phyloP scores from a whole-genome alignment of 2,797 vertebrate genomes.

The Ctenopoma multispine region DNA sequence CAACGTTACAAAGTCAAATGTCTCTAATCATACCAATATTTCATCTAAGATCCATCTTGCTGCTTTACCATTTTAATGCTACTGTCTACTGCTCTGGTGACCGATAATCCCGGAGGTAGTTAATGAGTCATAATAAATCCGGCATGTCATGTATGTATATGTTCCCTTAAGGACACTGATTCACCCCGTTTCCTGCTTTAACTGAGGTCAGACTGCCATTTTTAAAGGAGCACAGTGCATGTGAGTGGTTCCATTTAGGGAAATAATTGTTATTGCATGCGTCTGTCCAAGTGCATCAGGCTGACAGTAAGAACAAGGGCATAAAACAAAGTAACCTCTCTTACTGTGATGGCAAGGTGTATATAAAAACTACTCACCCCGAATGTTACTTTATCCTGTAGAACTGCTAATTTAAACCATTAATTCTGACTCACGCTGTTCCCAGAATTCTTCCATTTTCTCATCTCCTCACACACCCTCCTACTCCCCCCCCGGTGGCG shows the following conservation, averaged over 20 bases:
- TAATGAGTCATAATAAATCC: conserved; percentile 43
- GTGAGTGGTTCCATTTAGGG: conserved; percentile 2
- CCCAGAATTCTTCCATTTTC: conserved; percentile 54
- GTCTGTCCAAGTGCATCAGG: conserved; percentile 24
- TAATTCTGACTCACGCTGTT: conserved; percentile 75
- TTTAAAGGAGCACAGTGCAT: conserved; percentile 14
- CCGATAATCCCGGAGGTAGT: conserved; percentile 44
- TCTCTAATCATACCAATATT: conserved; percentile 47
- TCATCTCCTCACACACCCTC: conserved; percentile 46
- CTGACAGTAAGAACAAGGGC: conserved; percentile 15
- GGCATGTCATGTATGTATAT: conserved; percentile 28
- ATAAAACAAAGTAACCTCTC: conserved; percentile 3
- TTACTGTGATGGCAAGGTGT: neutral
- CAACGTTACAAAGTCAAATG: conserved; percentile 46
- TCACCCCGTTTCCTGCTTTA: conserved; percentile 25
- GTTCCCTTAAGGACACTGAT: conserved; percentile 34
- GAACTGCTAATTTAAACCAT: conserved; percentile 67
- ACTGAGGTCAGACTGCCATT: conserved; percentile 29
- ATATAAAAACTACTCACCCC: conserved; percentile 22
- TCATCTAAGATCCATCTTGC: conserved; percentile 42
- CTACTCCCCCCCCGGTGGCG: conserved; percentile 63
- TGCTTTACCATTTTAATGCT: conserved; percentile 39
- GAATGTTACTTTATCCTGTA: conserved; percentile 29
- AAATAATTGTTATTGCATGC: conserved; percentile 27
- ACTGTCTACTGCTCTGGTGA: conserved; percentile 37